Evolutionary conservation across 2,888 invertebrate species (phyloP).

Genomic region (Lydus trimaculatus): DNA sequence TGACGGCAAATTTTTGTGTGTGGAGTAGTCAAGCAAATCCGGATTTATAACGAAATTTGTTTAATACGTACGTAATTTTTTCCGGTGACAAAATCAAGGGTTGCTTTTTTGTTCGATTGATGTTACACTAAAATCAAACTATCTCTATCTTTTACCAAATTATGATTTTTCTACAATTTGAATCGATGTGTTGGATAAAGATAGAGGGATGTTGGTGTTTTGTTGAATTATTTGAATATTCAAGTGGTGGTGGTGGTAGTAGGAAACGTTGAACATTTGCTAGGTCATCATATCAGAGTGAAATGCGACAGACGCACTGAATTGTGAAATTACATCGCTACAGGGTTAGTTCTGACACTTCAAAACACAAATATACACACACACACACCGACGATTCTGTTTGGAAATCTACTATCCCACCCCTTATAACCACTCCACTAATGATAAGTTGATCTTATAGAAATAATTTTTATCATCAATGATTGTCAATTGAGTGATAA

Average conservation of each 20-base stretch:
- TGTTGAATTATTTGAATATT: too few relatives aligned
- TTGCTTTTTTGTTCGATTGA: background rate
- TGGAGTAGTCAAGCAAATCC: too few relatives aligned
- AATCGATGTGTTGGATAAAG: too few relatives aligned
- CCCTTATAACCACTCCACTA: background rate
- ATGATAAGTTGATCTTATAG: background rate
- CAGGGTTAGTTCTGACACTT: conserved; percentile 31
- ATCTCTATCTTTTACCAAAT: too few relatives aligned
- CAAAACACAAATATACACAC: conserved; percentile 9
- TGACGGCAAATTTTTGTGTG: too few relatives aligned
- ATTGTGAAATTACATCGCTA: conserved; percentile 44
- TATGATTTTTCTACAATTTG: too few relatives aligned
- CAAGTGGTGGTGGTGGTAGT: conserved; percentile 7
- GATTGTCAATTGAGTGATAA: background rate
- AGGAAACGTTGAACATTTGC: conserved; percentile 21
- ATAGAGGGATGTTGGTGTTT: background rate
- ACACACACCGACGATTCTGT: background rate
- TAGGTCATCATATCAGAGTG: conserved; percentile 42
- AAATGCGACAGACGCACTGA: conserved; percentile 42
- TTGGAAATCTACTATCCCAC: background rate
- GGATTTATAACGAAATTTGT: background rate
- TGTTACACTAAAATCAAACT: too few relatives aligned
- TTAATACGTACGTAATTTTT: background rate
- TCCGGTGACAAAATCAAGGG: background rate
- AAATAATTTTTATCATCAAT: background rate